These are phyloP conservation scores for Corythoichthys intestinalis DNA, from an alignment of 2,113 vertebrate species.

Conservation along the genomic window DNA sequence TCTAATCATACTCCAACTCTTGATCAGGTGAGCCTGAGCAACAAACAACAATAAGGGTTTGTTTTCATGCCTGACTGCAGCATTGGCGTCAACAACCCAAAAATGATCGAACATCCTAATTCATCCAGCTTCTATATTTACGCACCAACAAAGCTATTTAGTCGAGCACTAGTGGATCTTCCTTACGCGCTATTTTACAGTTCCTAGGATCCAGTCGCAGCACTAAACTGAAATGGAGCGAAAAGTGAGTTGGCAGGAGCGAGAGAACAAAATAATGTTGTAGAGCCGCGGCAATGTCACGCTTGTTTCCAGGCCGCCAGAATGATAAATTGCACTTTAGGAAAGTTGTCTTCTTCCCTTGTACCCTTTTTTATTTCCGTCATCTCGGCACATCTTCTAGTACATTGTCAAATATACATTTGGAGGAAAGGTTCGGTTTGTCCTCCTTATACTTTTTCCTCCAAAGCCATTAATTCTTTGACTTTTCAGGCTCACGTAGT, in stretches of 20 bases:
- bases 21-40: slow-evolving; percentile 22
- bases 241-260: slow-evolving; percentile 12
- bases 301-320: slow-evolving; percentile 28
- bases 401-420: slow-evolving; percentile 19
- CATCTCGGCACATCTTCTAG: slow-evolving; percentile 4
- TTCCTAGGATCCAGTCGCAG: slow-evolving; percentile 27
- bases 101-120: slow-evolving; percentile 65
- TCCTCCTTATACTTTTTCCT: slow-evolving; percentile 14
- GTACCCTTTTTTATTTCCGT: slow-evolving; percentile 8
- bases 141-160: slow-evolving; percentile 53
- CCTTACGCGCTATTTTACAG: slow-evolving; percentile 32
- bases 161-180: slow-evolving; percentile 45
- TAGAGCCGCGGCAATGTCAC: slow-evolving; percentile 32
- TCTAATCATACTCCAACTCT: slow-evolving; percentile 7
- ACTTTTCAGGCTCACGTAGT: not conserved
- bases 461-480: not conserved
- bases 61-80: slow-evolving; percentile 55
- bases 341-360: slow-evolving; percentile 14
- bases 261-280: slow-evolving; percentile 38
- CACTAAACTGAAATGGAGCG: slow-evolving; percentile 32
- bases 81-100: slow-evolving; percentile 48
- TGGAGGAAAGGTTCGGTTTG: not conserved
- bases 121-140: slow-evolving; percentile 56
- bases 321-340: slow-evolving; percentile 39
- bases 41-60: slow-evolving; percentile 25